A percentile compares a stretch with the other conserved stretches of the same genome.
Evolutionary conservation across 2,888 invertebrate species (phyloP).

Genomic region (Ernsta delagoae): DNA sequence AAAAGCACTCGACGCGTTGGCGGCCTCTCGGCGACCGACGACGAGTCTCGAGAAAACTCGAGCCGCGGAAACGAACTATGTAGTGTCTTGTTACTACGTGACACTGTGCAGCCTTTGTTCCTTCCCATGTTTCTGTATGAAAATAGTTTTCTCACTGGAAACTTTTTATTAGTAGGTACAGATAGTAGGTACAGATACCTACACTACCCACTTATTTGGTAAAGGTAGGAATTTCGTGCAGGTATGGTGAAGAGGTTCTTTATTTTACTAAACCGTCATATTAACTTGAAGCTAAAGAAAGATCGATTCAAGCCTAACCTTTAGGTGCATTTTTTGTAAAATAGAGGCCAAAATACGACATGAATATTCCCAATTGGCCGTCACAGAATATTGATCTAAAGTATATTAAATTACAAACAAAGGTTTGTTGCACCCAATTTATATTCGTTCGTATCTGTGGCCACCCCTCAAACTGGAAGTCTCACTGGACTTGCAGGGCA

Average conservation of each 20-base stretch:
- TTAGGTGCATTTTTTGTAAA: too few species aligned
- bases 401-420: constrained; percentile 19
- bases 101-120: constrained; percentile 24
- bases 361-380: too few species aligned
- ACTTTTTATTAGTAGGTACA: constrained; percentile 4
- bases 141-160: constrained; percentile 4
- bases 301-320: too few species aligned
- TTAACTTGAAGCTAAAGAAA: too few species aligned
- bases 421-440: constrained; percentile 13
- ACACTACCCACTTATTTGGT: background rate
- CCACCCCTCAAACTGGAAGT: constrained; percentile 51
- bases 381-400: constrained; percentile 4
- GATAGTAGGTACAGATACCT: too few species aligned
- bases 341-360: too few species aligned
- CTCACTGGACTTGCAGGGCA: constrained; percentile 54
- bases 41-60: constrained; percentile 40
- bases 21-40: constrained; percentile 33
- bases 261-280: too few species aligned
- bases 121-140: constrained; percentile 6
- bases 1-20: constrained; percentile 39
- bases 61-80: constrained; percentile 39
- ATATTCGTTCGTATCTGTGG: constrained; percentile 28
- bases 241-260: too few species aligned
- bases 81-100: constrained; percentile 37
- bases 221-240: too few species aligned